These are phyloP conservation scores for Deilephila elpenor DNA, from an alignment of 2,888 invertebrate species.

Conservation along the genomic window DNA sequence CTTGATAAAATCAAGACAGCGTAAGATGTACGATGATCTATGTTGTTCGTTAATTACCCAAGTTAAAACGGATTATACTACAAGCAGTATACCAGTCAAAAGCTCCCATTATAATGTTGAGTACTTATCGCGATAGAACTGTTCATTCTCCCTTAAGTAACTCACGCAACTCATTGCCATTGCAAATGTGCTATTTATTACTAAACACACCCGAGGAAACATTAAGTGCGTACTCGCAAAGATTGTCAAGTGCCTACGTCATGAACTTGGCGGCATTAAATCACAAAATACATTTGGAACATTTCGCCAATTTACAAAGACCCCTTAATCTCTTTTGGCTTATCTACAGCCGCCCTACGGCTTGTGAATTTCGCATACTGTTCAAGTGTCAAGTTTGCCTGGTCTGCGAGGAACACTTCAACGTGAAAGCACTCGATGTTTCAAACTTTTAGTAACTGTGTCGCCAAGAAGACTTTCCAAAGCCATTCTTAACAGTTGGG, in stretches of 20 bases:
- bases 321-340: constrained; percentile 36
- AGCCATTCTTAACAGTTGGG: constrained; percentile 68
- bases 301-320: constrained; percentile 36
- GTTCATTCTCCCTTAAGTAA: constrained; percentile 4
- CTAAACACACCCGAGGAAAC: constrained; percentile 46
- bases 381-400: constrained; percentile 37
- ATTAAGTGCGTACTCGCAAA: constrained; percentile 64
- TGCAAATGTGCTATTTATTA: constrained; percentile 63
- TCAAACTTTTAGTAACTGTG: constrained; percentile 80
- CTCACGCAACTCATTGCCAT: constrained; percentile 36
- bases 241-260: constrained; percentile 61
- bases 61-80: too few relatives aligned
- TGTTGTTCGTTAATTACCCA: too few relatives aligned
- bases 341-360: neutral
- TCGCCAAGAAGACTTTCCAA: constrained; percentile 67
- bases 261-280: constrained; percentile 73
- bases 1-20: too few relatives aligned
- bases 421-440: constrained; percentile 79
- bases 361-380: constrained; percentile 32
- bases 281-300: constrained; percentile 66
- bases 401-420: constrained; percentile 59
- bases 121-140: too few relatives aligned
- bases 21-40: too few relatives aligned
- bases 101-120: too few relatives aligned
- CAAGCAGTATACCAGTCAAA: too few relatives aligned